Conservation (phyloP, 2,888 invertebrate species). For the Piscicola geometra region DNA sequence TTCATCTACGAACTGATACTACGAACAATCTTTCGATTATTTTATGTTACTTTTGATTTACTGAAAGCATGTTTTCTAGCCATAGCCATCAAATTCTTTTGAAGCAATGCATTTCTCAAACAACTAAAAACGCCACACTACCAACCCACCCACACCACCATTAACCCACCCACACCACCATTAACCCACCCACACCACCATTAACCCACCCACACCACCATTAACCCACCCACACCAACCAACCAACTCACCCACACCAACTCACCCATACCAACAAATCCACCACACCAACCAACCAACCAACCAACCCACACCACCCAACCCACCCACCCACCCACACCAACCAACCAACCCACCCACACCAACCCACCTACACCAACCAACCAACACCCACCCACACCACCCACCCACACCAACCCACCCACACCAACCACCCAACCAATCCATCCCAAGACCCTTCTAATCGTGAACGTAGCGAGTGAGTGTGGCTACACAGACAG, state of each 20-base stretch:
- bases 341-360: neutral
- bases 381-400: neutral
- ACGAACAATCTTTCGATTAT: too few species aligned
- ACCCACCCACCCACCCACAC: neutral
- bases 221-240: too few species aligned
- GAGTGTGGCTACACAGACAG: constrained; percentile 59
- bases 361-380: neutral
- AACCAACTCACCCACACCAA: neutral
- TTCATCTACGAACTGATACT: too few species aligned
- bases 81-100: too few species aligned
- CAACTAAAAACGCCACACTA: too few species aligned
- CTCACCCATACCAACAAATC: neutral
- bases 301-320: neutral
- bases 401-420: neutral
- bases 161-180: too few species aligned
- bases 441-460: constrained; percentile 52
- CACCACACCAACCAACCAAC: neutral
- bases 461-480: constrained; percentile 60
- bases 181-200: too few species aligned
- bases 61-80: too few species aligned
- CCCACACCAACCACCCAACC: neutral
- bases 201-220: too few species aligned
- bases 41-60: too few species aligned
- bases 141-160: too few species aligned
- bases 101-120: too few species aligned